Evolutionary conservation across 1,140 invertebrate species (phyloP), one percentile per base, ranked within the genome.

Genomic region (Drosophila sp.): DNA sequence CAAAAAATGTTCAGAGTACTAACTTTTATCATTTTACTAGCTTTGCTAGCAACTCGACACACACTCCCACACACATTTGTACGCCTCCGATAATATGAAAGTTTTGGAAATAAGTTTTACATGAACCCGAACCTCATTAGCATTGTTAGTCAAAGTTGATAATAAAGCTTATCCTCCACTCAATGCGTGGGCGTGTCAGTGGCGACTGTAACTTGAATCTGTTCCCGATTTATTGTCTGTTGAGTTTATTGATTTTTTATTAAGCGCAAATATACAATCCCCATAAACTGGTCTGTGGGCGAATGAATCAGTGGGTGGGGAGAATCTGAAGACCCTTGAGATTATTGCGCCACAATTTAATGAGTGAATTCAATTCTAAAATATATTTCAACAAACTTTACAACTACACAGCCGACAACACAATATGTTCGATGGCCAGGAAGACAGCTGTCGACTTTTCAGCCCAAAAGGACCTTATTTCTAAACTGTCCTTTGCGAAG

Each of bases 121-220:
- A 56, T 75, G 38, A 65, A 66, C 71, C 59, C 36, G 36, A 13
- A 38, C 11, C 78, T 87, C 78, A 86, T 86, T 86, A 87, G 82
- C 75, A 72, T 87, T 86, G 71, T 87, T 78, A 72, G 70, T 63
- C 63, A 58, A 81, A 87, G 75, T 81, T 87, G 75, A 81, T 76
- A 59, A 72, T 75, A 80, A 77, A 75, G 54, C 78, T 81, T 7
- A 61, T 18, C 59, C 58, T 34, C 64, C 40, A 64, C 43, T 63
- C 51, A 56, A 34, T 66, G 57, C 13, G 63, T 13, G 40, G 62
- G 54, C 38, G 63, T 46, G 46, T 18, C 14, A 25, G 18, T 21
- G 45, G 9, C 36, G n/a, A 38, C 36, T 38, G 36, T 13, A 38
- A 13, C 36, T 38, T 38, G 13, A 32, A 32, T 41, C 11, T 38